phyloP scores from a whole-genome alignment of 2,797 vertebrate species.

The Sebastes minor region DNA sequence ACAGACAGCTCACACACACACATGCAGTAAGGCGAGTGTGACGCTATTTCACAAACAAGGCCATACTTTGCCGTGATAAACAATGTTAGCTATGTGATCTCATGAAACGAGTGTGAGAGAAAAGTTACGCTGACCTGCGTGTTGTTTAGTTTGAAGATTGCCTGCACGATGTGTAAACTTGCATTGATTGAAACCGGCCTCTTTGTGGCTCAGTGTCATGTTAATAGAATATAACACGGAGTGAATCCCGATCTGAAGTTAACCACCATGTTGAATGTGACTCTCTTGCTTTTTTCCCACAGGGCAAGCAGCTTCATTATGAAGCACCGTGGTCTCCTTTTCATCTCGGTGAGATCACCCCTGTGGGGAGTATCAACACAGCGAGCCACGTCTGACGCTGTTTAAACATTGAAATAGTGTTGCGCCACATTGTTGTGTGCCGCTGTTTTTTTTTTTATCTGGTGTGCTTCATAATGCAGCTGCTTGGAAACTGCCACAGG shows the following conservation, averaged over 20 bases:
- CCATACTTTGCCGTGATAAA: constrained; percentile 27
- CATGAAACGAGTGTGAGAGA: constrained; percentile 22
- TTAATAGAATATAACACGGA: constrained; percentile 57
- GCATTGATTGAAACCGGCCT: constrained; percentile 32
- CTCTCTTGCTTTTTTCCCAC: constrained; percentile 65
- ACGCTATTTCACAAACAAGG: constrained; percentile 24
- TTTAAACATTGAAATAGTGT: constrained; percentile 77
- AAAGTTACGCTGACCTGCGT: constrained; percentile 6
- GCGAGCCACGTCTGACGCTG: constrained; percentile 67
- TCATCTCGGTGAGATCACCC: constrained; percentile 71
- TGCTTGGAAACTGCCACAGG: constrained; percentile 69
- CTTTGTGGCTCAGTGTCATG: constrained; percentile 51
- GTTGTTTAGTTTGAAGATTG: constrained; percentile 30
- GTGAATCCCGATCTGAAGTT: constrained; percentile 68
- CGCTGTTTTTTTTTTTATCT: constrained; percentile 41
- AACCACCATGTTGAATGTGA: constrained; percentile 58
- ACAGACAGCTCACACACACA: constrained; percentile 32
- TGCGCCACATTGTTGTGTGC: constrained; percentile 68
- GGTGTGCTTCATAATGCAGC: constrained; percentile 63
- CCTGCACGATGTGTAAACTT: constrained; percentile 36
- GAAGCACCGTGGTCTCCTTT: constrained; percentile 67
- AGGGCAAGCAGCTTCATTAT: constrained; percentile 79
- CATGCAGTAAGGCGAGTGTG: not conserved
- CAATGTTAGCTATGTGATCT: constrained; percentile 25
- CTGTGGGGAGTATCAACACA: constrained; percentile 75